Conservation (phyloP, 2,797 vertebrate genomes). For the Leptatherina wallacei region DNA sequence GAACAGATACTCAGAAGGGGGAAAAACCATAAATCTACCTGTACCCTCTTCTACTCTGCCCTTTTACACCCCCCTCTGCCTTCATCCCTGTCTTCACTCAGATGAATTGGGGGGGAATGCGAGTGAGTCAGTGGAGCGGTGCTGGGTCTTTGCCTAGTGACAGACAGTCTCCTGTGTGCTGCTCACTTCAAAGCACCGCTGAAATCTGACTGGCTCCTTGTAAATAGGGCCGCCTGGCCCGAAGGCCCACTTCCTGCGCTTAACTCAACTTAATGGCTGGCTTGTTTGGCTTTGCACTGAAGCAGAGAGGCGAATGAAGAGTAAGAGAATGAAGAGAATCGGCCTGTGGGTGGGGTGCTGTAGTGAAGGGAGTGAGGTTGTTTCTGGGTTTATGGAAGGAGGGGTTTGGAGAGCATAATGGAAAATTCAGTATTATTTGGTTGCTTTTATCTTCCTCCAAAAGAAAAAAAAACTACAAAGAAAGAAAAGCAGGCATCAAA, state of each 20-base stretch:
- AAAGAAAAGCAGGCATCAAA: conserved; percentile 39
- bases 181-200: conserved; percentile 79
- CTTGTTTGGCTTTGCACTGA: conserved; percentile 81
- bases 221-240: conserved; percentile 81
- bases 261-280: conserved; percentile 81
- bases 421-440: conserved; percentile 72
- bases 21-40: conserved; percentile 70
- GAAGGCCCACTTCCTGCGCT: conserved; percentile 83
- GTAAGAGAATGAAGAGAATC: conserved; percentile 57
- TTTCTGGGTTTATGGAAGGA: conserved; percentile 50
- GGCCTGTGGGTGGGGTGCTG: conserved; percentile 62
- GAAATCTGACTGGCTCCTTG: conserved; percentile 81
- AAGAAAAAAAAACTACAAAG: conserved; percentile 39
- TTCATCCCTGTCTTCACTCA: conserved; percentile 58
- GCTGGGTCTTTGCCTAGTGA: conserved; percentile 73
- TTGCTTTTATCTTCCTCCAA: conserved; percentile 69
- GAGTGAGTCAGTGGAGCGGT: conserved; percentile 80
- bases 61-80: conserved; percentile 35
- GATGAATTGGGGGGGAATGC: conserved; percentile 78
- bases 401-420: conserved; percentile 68
- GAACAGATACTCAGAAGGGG: conserved; percentile 53
- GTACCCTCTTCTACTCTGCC: conserved; percentile 30
- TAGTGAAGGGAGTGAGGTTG: conserved; percentile 58
- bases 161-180: conserved; percentile 79
- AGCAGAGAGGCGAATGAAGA: conserved; percentile 69